A percentile compares a stretch with the other conserved stretches of the same genome.
These are phyloP conservation scores for Dufourea novaeangliae DNA, from an alignment of 1,140 invertebrate genomes.

Conservation along the genomic window DNA sequence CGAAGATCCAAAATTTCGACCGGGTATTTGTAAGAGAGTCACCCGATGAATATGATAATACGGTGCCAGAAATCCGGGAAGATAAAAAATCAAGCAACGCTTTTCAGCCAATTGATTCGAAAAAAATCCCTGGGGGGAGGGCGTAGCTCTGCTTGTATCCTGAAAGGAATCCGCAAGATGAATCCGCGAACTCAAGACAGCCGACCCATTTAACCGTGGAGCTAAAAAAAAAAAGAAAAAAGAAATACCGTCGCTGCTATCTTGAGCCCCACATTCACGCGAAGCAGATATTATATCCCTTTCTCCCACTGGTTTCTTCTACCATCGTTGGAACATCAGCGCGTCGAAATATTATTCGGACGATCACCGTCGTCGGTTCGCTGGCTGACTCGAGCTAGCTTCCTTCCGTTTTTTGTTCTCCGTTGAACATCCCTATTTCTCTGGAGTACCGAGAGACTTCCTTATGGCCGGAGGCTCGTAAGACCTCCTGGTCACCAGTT, in stretches of 20 bases:
- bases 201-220: conserved; percentile 53
- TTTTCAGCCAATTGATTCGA: conserved; percentile 51
- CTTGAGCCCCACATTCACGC: conserved; percentile 56
- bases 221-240: too few relatives aligned
- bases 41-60: conserved; percentile 46
- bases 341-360: conserved; percentile 41
- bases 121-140: conserved; percentile 13
- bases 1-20: conserved; percentile 23
- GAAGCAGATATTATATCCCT: conserved; percentile 48
- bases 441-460: background rate
- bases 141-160: conserved; percentile 31
- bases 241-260: conserved; percentile 42
- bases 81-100: conserved; percentile 39
- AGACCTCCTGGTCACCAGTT: conserved; percentile 64
- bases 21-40: background rate
- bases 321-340: background rate
- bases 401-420: conserved; percentile 71
- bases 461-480: conserved; percentile 64
- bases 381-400: background rate
- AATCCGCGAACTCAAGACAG: conserved; percentile 53
- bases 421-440: conserved; percentile 54
- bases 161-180: conserved; percentile 49
- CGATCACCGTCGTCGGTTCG: background rate
- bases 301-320: conserved; percentile 12
- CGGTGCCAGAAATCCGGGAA: conserved; percentile 1